These are phyloP conservation scores for Latrodectus hesperus DNA, from an alignment of 2,888 invertebrate species.

Conservation along the genomic window DNA sequence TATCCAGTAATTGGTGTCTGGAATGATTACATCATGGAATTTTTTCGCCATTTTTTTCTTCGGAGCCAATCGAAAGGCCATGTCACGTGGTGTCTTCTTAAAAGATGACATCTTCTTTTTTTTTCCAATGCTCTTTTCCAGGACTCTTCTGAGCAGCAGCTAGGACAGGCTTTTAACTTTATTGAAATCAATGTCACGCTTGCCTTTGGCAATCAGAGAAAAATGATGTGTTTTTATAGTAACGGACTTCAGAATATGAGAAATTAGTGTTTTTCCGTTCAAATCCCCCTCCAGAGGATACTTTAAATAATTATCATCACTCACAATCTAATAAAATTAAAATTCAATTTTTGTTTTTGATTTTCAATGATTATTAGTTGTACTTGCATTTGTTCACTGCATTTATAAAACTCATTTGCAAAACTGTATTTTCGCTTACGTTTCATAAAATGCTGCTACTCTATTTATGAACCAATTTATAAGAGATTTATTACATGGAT, in stretches of 20 bases:
- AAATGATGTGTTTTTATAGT: conserved; percentile 5
- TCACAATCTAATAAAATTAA: background rate
- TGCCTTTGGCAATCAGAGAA: background rate
- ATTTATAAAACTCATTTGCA: too few species aligned
- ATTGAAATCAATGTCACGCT: conserved; percentile 43
- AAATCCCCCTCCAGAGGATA: background rate
- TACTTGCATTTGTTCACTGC: too few species aligned
- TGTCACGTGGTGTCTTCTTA: conserved; percentile 12
- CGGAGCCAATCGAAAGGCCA: conserved; percentile 18
- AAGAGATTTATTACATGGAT: too few species aligned
- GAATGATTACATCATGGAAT: conserved; percentile 12
- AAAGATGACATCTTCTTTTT: conserved; percentile 16
- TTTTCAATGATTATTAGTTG: too few species aligned
- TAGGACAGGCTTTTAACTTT: conserved; percentile 32
- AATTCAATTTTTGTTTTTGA: background rate
- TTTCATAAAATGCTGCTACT: too few species aligned
- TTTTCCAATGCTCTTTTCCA: background rate
- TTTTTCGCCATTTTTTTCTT: conserved; percentile 13
- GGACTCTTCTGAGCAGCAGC: background rate
- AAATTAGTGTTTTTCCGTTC: background rate
- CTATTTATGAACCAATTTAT: too few species aligned
- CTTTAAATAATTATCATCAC: background rate
- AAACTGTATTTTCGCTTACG: too few species aligned
- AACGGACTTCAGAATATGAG: background rate
- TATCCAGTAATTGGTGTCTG: conserved; percentile 22